Evolutionary conservation across 2,113 vertebrate genomes (phyloP), one percentile per base, ranked within the genome.

Genomic region (Ctenomys sociabilis): DNA sequence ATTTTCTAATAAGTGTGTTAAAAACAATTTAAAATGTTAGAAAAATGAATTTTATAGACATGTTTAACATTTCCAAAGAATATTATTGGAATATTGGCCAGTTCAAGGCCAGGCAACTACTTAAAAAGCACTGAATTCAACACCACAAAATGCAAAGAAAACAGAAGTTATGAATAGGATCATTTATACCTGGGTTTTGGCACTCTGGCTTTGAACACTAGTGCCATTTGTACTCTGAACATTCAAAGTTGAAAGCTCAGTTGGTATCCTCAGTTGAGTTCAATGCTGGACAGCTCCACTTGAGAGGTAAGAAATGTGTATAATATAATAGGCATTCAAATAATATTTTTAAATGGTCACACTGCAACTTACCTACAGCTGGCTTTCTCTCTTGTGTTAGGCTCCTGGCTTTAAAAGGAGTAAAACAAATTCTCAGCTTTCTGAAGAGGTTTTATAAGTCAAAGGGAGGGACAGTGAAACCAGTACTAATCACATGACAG

Each of bases 291-390:
- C 6, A 75, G 16, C 19, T n/a, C n/a, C 75, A 37, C 37, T 63
- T 4, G 26, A 4, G 37, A 61, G 32, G 21, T 77, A 93, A 57
- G 32, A 64, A 9, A 13, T 17, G 1, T 54, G 59, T 43, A 26
- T 54, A 30, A 84, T 11, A 4, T 17, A 66, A 40, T 0, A 54
- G 52, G 14, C 19, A 21, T 63, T 54, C 45, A 78, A 80, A 40
- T 5, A 77, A 49, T 81, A 54, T 26, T 88, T 63, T 35, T 32
- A 81, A 85, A 52, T 57, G 77, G 26, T 37, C 24, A 35, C 52
- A 19, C 7, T 32, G 26, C 37, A 86, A 87, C 93, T 96, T 87
- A 97, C 96, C 85, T 64, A 13, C 24, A 45, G 40, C 24, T 40
- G 40, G 72, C 81, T 26, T 72, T 45, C 68, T 64, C 35, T 35